Percentiles rank a stretch among this genome's conserved stretches.
Conservation (phyloP, 2,113 vertebrate species). For the Barbus barbus region DNA sequence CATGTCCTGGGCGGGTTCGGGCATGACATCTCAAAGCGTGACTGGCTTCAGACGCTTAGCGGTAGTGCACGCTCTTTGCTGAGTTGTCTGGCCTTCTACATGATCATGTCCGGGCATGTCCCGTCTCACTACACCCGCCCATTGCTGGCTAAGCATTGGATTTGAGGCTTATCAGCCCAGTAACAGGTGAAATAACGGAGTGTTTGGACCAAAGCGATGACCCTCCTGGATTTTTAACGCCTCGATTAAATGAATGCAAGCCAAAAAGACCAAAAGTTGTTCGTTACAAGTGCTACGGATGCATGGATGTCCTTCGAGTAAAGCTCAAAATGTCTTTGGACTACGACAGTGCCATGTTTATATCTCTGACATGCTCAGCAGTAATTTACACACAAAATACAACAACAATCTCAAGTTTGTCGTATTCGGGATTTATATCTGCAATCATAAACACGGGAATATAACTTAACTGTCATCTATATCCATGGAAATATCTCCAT, state of each 20-base stretch:
- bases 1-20: slow-evolving; percentile 28
- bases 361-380: background rate
- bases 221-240: background rate
- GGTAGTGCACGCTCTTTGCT: background rate
- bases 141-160: background rate
- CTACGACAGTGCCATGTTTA: background rate
- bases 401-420: background rate
- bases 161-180: background rate
- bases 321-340: background rate
- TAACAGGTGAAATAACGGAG: slow-evolving; percentile 37
- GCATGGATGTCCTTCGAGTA: background rate
- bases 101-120: slow-evolving; percentile 60
- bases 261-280: background rate
- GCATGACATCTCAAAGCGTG: slow-evolving; percentile 77
- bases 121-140: background rate
- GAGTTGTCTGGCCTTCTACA: background rate
- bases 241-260: background rate
- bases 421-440: background rate
- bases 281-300: background rate
- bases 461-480: background rate
- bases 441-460: no score
- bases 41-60: slow-evolving; percentile 58
- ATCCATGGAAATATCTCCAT: background rate
- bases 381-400: background rate
- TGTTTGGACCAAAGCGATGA: background rate